Evolutionary conservation across 2,888 invertebrate genomes (phyloP).

Genomic region (Prosapia bicincta): DNA sequence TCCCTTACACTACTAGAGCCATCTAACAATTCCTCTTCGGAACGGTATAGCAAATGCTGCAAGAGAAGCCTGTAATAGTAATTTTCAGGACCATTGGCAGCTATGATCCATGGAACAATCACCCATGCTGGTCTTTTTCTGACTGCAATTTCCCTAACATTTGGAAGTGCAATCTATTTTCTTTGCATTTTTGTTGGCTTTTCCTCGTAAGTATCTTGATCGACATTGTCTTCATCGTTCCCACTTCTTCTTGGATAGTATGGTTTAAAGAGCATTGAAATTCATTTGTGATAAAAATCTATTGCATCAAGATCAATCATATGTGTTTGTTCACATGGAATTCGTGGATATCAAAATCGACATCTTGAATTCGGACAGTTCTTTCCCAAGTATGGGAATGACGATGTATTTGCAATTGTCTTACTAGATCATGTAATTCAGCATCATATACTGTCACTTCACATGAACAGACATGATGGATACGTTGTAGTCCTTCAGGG

Average conservation of each 20-base stretch:
- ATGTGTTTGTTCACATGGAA: too few relatives aligned
- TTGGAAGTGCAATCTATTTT: not conserved
- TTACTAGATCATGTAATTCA: too few relatives aligned
- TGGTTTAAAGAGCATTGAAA: too few relatives aligned
- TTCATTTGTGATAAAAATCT: too few relatives aligned
- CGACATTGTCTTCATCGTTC: constrained; percentile 9
- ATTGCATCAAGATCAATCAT: too few relatives aligned
- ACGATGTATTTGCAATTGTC: too few relatives aligned
- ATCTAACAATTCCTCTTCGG: constrained; percentile 38
- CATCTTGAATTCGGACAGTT: too few relatives aligned
- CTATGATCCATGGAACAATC: constrained; percentile 38
- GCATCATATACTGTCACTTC: too few relatives aligned
- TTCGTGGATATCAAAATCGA: too few relatives aligned
- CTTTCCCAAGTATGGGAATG: too few relatives aligned
- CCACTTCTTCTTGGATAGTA: constrained; percentile 17
- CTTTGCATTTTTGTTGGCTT: not conserved
- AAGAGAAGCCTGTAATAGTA: constrained; percentile 42
- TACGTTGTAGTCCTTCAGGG: too few relatives aligned
- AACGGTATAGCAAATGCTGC: constrained; percentile 39
- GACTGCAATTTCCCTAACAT: not conserved
- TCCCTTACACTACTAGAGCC: constrained; percentile 36
- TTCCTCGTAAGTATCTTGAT: not conserved
- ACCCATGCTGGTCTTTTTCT: constrained; percentile 16
- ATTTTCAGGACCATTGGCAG: constrained; percentile 40
- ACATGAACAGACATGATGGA: too few relatives aligned